A percentile compares a stretch with the other conserved stretches of the same genome.
Conservation (phyloP, 2,888 invertebrate genomes). For the Limnephilus marmoratus region DNA sequence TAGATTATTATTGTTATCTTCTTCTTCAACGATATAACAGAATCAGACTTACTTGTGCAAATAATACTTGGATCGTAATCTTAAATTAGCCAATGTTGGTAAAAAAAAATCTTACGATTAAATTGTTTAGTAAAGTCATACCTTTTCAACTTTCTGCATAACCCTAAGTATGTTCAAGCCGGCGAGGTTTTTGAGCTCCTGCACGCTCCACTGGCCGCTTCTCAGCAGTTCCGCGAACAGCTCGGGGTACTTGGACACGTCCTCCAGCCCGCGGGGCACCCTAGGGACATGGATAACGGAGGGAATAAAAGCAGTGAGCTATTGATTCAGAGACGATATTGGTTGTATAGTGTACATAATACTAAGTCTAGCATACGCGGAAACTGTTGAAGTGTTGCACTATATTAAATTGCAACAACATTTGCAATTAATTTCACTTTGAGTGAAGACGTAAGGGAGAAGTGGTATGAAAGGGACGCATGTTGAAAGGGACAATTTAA, state of each 20-base stretch:
- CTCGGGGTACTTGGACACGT: conserved; percentile 84
- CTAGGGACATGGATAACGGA: conserved; percentile 69
- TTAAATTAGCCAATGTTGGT: neutral
- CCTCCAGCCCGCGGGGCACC: conserved; percentile 82
- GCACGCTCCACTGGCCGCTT: conserved; percentile 80
- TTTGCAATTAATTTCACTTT: neutral
- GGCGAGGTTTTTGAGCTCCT: conserved; percentile 81
- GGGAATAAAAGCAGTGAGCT: neutral
- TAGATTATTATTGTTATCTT: too few relatives aligned
- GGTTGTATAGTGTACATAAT: neutral
- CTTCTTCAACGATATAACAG: too few relatives aligned
- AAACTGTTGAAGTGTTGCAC: neutral
- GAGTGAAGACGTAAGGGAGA: neutral
- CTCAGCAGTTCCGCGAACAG: conserved; percentile 81
- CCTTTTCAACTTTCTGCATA: conserved; percentile 79
- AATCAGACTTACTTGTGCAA: too few relatives aligned
- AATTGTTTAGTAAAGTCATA: conserved; percentile 66
- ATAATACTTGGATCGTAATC: too few relatives aligned
- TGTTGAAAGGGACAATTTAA: too few relatives aligned
- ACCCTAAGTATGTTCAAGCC: conserved; percentile 82
- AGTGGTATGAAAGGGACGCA: too few relatives aligned
- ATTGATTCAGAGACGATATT: neutral
- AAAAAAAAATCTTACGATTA: neutral
- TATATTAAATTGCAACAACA: too few relatives aligned
- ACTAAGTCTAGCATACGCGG: neutral